These are phyloP conservation scores for Zaprionus capensis DNA, from an alignment of 1,140 invertebrate genomes.

Conservation along the genomic window DNA sequence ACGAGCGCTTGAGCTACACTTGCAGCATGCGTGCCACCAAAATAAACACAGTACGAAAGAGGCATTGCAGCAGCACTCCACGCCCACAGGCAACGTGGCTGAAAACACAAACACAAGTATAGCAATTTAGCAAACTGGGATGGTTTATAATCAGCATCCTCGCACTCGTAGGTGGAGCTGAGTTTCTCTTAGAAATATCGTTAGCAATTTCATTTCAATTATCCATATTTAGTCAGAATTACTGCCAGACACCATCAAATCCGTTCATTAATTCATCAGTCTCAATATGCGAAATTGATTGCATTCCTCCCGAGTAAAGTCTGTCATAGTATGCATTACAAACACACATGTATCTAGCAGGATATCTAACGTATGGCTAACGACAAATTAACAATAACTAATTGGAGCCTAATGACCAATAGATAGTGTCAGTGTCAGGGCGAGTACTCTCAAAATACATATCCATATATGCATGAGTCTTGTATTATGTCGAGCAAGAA, in stretches of 20 bases:
- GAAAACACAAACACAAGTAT: slow-evolving; percentile 49
- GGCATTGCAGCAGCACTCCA: slow-evolving; percentile 24
- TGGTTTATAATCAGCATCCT: not conserved
- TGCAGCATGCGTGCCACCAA: slow-evolving; percentile 68
- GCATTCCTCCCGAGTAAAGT: slow-evolving; percentile 21
- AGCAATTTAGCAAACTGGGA: slow-evolving; percentile 48
- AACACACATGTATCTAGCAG: not conserved
- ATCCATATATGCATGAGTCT: not conserved
- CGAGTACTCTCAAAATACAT: slow-evolving; percentile 33
- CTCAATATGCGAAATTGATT: slow-evolving; percentile 38
- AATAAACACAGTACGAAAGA: slow-evolving; percentile 60
- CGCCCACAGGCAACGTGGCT: not conserved
- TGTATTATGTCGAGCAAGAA: slow-evolving; percentile 1
- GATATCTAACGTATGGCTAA: slow-evolving; percentile 21
- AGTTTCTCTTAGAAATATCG: not conserved
- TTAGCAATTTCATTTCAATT: slow-evolving; percentile 7
- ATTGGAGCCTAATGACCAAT: slow-evolving; percentile 70
- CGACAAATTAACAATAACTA: slow-evolving; percentile 79
- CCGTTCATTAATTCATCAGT: slow-evolving; percentile 20
- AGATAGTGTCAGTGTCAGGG: slow-evolving; percentile 40
- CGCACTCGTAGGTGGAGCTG: not conserved
- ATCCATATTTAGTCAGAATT: not conserved
- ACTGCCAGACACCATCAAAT: slow-evolving; percentile 8
- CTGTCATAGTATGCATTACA: slow-evolving; percentile 28
- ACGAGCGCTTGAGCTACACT: slow-evolving; percentile 60